Percentiles rank a stretch among this genome's conserved stretches.
Evolutionary conservation across 2,113 vertebrate species (phyloP).

Genomic region (Scortum barcoo): DNA sequence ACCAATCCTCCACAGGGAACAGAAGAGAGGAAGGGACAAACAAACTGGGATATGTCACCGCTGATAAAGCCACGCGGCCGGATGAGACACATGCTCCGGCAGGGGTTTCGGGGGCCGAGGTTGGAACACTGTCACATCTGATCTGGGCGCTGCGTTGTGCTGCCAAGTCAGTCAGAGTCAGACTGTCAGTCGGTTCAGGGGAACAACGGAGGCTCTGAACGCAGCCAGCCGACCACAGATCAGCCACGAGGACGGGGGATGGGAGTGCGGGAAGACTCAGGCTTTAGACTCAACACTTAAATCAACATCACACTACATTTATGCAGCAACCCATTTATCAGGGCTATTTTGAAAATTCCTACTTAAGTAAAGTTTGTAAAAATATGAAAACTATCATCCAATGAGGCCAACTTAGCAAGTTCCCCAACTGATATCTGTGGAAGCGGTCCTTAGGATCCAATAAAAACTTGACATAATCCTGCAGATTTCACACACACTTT

Average conservation of each 20-base stretch:
- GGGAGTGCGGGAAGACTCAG: background rate
- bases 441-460: too few species aligned
- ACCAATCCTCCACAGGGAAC: slow-evolving; percentile 28
- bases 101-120: slow-evolving; percentile 35
- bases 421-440: background rate
- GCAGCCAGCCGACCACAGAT: background rate
- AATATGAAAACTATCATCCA: background rate
- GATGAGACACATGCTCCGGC: slow-evolving; percentile 54
- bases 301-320: background rate
- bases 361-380: background rate
- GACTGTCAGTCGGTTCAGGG: slow-evolving; percentile 21
- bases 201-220: background rate
- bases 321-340: background rate
- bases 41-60: slow-evolving; percentile 48
- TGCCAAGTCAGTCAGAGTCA: slow-evolving; percentile 48
- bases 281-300: background rate
- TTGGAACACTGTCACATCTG: slow-evolving; percentile 64
- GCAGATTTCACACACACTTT: too few species aligned
- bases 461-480: background rate
- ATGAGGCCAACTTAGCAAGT: background rate
- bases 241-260: background rate
- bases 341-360: too few species aligned
- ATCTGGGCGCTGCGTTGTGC: slow-evolving; percentile 20
- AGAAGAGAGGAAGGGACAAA: slow-evolving; percentile 39
- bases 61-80: slow-evolving; percentile 21